Evolutionary conservation across 2,888 invertebrate genomes (phyloP).

Genomic region (Sarcophaga subvicina): DNA sequence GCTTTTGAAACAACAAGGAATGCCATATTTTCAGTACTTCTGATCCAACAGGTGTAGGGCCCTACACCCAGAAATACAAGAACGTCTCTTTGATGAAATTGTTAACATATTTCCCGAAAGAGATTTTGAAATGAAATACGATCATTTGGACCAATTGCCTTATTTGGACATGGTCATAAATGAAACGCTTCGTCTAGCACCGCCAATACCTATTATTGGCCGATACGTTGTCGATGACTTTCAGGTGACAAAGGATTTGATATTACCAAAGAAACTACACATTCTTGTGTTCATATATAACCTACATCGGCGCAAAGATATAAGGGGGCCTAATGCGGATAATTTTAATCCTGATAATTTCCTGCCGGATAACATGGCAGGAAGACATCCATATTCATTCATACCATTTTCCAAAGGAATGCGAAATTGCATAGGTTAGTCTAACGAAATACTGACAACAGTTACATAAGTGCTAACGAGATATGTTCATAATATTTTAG

Average conservation of each 20-base stretch:
- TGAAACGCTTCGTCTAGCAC: conserved; percentile 77
- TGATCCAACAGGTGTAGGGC: too few relatives aligned
- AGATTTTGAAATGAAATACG: conserved; percentile 73
- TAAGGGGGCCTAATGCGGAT: conserved; percentile 25
- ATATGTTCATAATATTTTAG: too few relatives aligned
- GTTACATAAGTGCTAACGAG: too few relatives aligned
- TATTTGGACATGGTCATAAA: conserved; percentile 77
- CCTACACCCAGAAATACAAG: conserved; percentile 75
- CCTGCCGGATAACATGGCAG: neutral
- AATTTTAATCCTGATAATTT: conserved; percentile 39
- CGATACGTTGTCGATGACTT: conserved; percentile 68
- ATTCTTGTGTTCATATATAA: conserved; percentile 76
- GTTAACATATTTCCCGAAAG: conserved; percentile 70
- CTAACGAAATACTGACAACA: neutral
- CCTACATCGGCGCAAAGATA: conserved; percentile 70
- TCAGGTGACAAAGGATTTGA: conserved; percentile 51
- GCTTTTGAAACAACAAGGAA: conserved; percentile 78
- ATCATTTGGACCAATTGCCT: conserved; percentile 72
- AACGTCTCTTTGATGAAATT: conserved; percentile 76
- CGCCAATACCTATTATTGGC: conserved; percentile 76
- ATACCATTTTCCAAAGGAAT: conserved; percentile 31
- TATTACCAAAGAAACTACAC: conserved; percentile 75
- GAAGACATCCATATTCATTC: conserved; percentile 25
- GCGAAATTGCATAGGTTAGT: conserved; percentile 4
- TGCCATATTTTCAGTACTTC: conserved; percentile 72